These are phyloP conservation scores for Nasonia giraulti DNA, from an alignment of 1,140 invertebrate genomes.

Conservation along the genomic window DNA sequence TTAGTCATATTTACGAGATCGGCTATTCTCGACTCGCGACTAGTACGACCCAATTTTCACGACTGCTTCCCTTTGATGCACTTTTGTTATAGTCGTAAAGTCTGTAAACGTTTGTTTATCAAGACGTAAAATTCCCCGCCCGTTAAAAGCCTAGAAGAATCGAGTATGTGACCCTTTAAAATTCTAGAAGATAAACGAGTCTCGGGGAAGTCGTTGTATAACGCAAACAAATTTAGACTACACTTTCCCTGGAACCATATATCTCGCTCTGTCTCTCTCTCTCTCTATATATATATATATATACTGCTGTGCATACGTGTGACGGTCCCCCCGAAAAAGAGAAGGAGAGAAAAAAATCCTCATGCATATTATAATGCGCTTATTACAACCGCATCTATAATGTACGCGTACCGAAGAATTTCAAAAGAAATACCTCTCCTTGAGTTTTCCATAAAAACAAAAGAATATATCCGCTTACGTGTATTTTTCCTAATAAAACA, in stretches of 20 bases:
- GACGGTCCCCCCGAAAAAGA: constrained; percentile 1
- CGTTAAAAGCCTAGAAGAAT: background rate
- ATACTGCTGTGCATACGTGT: background rate
- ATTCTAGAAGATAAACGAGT: constrained; percentile 8
- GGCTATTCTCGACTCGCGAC: background rate
- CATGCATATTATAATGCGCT: constrained; percentile 34
- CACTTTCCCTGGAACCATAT: constrained; percentile 43
- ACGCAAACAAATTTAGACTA: constrained; percentile 46
- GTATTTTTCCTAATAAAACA: background rate
- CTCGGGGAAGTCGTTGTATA: constrained; percentile 34
- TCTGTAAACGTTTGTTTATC: no score
- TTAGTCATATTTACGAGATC: background rate
- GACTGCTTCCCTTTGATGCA: no score
- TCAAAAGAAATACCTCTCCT: background rate
- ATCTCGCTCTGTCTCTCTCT: constrained; percentile 28
- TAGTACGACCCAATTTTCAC: background rate
- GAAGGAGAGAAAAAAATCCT: background rate
- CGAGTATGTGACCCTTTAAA: background rate
- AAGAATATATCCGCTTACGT: background rate
- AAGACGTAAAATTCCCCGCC: no score
- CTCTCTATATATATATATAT: no score
- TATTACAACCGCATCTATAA: background rate
- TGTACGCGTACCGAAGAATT: background rate
- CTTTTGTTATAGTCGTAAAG: no score
- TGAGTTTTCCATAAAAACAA: background rate